These are phyloP conservation scores for Pungitius pungitius DNA, from an alignment of 2,113 vertebrate species.

Conservation along the genomic window DNA sequence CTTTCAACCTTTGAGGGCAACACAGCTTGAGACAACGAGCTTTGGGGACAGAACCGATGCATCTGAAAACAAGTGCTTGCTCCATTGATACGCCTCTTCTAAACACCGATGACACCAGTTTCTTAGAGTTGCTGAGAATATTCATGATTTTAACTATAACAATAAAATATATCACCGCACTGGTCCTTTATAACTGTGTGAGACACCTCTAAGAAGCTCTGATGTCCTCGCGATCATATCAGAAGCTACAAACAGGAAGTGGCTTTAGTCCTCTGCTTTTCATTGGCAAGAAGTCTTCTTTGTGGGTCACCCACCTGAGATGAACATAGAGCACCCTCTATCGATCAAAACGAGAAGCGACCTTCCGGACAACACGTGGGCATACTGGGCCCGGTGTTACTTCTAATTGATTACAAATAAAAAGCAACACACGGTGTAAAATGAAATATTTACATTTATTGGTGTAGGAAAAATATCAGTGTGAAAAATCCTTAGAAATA, in stretches of 20 bases:
- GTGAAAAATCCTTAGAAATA: slow-evolving; percentile 25
- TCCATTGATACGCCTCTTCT: slow-evolving; percentile 4
- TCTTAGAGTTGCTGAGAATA: slow-evolving; percentile 19
- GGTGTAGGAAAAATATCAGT: slow-evolving; percentile 16
- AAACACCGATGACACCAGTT: slow-evolving; percentile 11
- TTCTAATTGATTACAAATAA: slow-evolving; percentile 1
- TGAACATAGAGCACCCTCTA: neutral
- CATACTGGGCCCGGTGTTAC: neutral
- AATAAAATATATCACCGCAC: neutral
- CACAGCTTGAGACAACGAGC: neutral
- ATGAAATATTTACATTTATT: slow-evolving; percentile 44
- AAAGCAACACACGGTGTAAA: neutral
- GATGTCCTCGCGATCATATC: neutral
- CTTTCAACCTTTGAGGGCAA: neutral
- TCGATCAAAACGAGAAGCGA: neutral
- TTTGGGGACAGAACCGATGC: neutral
- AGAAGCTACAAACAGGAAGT: slow-evolving; percentile 61
- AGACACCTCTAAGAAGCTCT: neutral
- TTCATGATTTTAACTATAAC: slow-evolving; percentile 36
- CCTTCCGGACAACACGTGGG: neutral
- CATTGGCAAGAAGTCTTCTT: slow-evolving; percentile 60
- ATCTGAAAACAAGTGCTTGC: neutral
- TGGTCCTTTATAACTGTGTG: neutral
- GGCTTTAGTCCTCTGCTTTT: neutral
- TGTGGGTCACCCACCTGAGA: neutral